These are phyloP conservation scores for Plectrocnemia conspersa DNA, from an alignment of 1,140 invertebrate genomes.

Conservation along the genomic window DNA sequence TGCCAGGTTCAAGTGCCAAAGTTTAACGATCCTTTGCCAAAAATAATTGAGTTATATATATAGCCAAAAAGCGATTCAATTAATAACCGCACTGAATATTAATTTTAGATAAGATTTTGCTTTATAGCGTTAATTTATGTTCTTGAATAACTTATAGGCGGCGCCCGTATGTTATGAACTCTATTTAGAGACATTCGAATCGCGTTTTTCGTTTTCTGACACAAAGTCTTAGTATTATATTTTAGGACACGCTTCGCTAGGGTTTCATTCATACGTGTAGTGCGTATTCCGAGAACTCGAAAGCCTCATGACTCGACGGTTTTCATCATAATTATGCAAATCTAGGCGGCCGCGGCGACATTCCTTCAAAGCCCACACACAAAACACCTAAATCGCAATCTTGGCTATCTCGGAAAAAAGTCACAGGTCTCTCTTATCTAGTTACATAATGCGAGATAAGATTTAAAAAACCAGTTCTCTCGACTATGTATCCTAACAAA, in stretches of 20 bases:
- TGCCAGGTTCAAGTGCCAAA: too few species aligned
- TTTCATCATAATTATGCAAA: slow-evolving; percentile 18
- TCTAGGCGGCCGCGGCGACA: slow-evolving; percentile 11
- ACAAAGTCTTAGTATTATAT: too few species aligned
- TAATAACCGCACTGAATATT: too few species aligned
- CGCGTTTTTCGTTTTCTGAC: too few species aligned
- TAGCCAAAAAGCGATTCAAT: too few species aligned
- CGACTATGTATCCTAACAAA: background rate
- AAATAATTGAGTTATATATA: too few species aligned
- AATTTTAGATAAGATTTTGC: background rate
- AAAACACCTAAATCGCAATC: background rate
- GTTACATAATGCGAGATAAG: too few species aligned
- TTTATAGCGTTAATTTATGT: background rate
- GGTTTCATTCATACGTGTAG: background rate
- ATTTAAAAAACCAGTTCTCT: background rate
- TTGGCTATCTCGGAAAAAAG: background rate
- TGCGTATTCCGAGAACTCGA: background rate
- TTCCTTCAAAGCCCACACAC: slow-evolving; percentile 11
- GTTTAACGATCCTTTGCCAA: too few species aligned
- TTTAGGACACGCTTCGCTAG: background rate
- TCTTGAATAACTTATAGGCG: background rate
- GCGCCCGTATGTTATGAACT: background rate
- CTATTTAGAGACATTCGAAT: too few species aligned
- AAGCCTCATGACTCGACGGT: background rate
- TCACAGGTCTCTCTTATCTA: background rate